phyloP scores from a whole-genome alignment of 2,888 invertebrate genomes.

The Apeira syringaria region DNA sequence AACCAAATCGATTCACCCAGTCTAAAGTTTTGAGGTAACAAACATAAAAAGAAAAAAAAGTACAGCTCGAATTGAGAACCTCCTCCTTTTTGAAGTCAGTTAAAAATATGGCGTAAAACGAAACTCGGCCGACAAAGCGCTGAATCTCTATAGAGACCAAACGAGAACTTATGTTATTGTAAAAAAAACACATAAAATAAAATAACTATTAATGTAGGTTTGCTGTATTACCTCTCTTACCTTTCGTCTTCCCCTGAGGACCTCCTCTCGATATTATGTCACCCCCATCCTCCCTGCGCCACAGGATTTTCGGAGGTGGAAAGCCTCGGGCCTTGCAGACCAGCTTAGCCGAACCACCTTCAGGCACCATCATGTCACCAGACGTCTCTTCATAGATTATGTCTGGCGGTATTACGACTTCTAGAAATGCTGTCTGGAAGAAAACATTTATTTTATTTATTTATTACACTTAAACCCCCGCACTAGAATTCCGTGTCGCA shows the following conservation, averaged over 20 bases:
- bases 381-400: slow-evolving; percentile 95
- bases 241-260: slow-evolving; percentile 89
- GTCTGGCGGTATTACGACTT: slow-evolving; percentile 96
- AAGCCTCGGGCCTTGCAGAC: slow-evolving; percentile 93
- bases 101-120: too few relatives aligned
- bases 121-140: too few relatives aligned
- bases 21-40: too few relatives aligned
- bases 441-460: not conserved
- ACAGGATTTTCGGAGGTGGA: slow-evolving; percentile 92
- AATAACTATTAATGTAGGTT: not conserved
- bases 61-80: too few relatives aligned
- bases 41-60: too few relatives aligned
- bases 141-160: too few relatives aligned
- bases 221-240: slow-evolving; percentile 55
- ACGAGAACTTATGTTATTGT: too few relatives aligned
- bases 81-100: too few relatives aligned
- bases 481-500: too few relatives aligned
- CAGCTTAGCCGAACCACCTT: slow-evolving; percentile 94
- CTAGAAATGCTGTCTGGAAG: slow-evolving; percentile 90
- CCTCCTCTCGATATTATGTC: slow-evolving; percentile 91
- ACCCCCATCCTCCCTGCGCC: slow-evolving; percentile 94
- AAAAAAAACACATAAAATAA: too few relatives aligned
- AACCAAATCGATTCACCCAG: too few relatives aligned
- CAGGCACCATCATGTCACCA: slow-evolving; percentile 97
- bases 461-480: too few relatives aligned